A percentile compares a stretch with the other conserved stretches of the same genome.
These are phyloP conservation scores for Lutraria rhynchaena DNA, from an alignment of 1,140 invertebrate genomes.

Conservation along the genomic window DNA sequence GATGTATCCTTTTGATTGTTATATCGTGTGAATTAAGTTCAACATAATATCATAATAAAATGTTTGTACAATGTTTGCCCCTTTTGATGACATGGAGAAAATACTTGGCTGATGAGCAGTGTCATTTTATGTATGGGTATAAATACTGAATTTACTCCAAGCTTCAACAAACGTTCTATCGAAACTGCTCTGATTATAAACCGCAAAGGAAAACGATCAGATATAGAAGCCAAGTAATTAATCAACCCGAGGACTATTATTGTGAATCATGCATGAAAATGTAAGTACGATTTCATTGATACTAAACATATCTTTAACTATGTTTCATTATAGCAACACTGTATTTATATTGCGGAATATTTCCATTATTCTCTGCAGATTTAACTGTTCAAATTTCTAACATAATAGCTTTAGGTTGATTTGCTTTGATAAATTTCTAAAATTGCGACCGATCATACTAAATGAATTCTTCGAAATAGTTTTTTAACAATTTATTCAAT, in stretches of 20 bases:
- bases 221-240: background rate
- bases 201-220: slow-evolving; percentile 6
- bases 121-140: slow-evolving; percentile 7
- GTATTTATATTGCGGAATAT: no score
- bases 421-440: no score
- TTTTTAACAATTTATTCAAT: no score
- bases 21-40: slow-evolving; percentile 32
- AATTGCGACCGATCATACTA: no score
- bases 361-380: no score
- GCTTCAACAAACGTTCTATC: background rate
- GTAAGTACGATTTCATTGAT: slow-evolving; percentile 8
- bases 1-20: slow-evolving; percentile 16
- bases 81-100: slow-evolving; percentile 5
- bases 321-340: no score
- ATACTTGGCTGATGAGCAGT: slow-evolving; percentile 7
- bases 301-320: no score
- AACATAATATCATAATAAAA: background rate
- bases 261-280: slow-evolving; percentile 46
- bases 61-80: slow-evolving; percentile 25
- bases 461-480: no score
- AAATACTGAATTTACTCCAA: slow-evolving; percentile 11
- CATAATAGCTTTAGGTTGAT: no score
- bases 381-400: no score
- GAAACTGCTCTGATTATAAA: background rate
- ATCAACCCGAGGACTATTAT: background rate